Base-by-base conservation (phyloP, 1,140 invertebrate species). In the Pristionchus pacificus region DNA sequence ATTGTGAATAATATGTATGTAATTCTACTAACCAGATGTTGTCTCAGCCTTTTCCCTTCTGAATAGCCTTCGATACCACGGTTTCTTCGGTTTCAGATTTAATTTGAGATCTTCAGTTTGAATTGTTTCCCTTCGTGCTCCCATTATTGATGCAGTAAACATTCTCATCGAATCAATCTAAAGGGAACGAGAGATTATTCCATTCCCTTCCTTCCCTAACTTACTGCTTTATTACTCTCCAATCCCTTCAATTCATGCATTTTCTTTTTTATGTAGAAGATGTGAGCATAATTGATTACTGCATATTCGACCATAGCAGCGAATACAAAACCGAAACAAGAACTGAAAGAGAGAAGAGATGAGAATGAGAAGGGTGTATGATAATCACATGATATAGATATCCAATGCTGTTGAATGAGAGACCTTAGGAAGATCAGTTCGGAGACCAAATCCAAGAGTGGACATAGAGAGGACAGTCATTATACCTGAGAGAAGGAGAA, bases 391-490 rank as follows among this genome's bases (percentile, higher is more conserved):
- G 55, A 76, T 76, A 63, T 79, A 79, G 58, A 79, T 77, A 63
- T 79, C 78, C 15, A 79, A 60, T 14, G 78, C 78, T 6, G 78
- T 79, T 27, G 71, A 67, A 62, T 79, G 77, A 0, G 78, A 79
- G 14, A 79, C 78, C 65, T 79, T 79, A 1, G 78, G 78, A 0
- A 79, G 60, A 49, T 70, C 68, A 3, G 69, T 75, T 14, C 71
- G 69, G 1, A 76, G 65, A 33, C 68, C 74, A 25, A 76, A 79
- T 2, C 65, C 71, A 30, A 79, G 61, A 1, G 78, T 79, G 2
- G 78, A 77, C 74, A 79, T 79, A 1, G 78, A 77, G 15, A 79
- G 66, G 0, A 79, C 78, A 6, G 78, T 79, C 69, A 76, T 76
- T 14, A 76, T 76, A 2, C 72, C 72, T 74, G 67, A 3, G 72